phyloP scores from a whole-genome alignment of 1,140 invertebrate genomes.

The Platyscapa corneri region DNA sequence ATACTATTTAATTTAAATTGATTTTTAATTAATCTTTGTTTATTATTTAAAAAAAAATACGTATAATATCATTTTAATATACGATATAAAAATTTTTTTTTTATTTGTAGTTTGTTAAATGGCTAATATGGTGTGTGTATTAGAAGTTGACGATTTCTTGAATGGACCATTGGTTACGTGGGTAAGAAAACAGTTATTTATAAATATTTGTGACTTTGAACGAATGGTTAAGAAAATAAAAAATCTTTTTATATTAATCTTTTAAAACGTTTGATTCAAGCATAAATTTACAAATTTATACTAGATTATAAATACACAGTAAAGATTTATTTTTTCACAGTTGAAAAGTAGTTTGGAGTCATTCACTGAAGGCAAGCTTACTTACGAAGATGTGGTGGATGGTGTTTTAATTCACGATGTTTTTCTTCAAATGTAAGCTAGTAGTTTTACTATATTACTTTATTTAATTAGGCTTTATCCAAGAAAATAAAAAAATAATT shows the following conservation, averaged over 20 bases:
- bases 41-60: too few species aligned
- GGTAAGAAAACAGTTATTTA: conserved; percentile 34
- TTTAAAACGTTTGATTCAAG: too few species aligned
- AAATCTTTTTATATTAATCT: background rate
- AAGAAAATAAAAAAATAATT: too few species aligned
- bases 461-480: background rate
- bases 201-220: background rate
- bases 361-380: background rate
- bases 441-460: background rate
- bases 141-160: conserved; percentile 46
- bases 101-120: background rate
- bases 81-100: too few species aligned
- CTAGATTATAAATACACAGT: background rate
- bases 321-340: background rate
- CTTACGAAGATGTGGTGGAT: conserved; percentile 52
- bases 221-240: background rate
- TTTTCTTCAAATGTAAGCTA: conserved; percentile 51
- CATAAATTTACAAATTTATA: background rate
- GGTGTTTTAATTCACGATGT: conserved; percentile 50
- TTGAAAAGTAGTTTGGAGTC: background rate
- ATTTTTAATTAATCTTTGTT: too few species aligned
- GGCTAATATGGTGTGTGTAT: background rate
- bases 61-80: too few species aligned
- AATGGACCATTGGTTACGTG: conserved; percentile 52
- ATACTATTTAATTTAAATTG: too few species aligned